Conservation (phyloP, 2,888 invertebrate genomes). For the Limenitis arthemis region DNA sequence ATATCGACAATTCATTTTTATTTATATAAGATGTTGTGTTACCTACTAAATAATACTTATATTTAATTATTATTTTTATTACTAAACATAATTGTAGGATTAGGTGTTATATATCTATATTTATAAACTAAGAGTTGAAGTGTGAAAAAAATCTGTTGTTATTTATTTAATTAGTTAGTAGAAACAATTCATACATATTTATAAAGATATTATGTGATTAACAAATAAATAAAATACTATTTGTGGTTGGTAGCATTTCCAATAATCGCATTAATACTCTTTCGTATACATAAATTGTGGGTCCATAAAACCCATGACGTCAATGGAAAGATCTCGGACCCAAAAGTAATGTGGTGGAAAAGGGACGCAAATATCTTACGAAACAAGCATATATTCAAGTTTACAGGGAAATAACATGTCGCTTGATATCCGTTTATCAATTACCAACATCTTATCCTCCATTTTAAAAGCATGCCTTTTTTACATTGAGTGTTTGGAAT, state of each 20-base stretch:
- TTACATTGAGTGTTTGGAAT: too few species aligned
- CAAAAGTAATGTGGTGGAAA: constrained; percentile 14
- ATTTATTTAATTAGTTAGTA: too few species aligned
- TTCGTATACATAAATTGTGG: constrained; percentile 5
- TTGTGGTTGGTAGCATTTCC: background rate
- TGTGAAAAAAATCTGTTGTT: too few species aligned
- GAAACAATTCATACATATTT: too few species aligned
- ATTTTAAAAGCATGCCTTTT: background rate
- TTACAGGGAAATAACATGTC: constrained; percentile 8
- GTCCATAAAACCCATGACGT: constrained; percentile 37
- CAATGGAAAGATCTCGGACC: constrained; percentile 20
- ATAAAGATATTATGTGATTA: background rate
- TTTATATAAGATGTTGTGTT: too few species aligned
- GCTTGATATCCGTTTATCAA: background rate
- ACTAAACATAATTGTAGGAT: too few species aligned
- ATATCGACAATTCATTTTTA: too few species aligned
- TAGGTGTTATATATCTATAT: too few species aligned
- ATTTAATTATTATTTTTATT: too few species aligned
- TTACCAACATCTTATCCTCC: background rate
- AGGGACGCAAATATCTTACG: constrained; percentile 4
- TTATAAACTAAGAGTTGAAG: too few species aligned
- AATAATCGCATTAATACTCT: background rate
- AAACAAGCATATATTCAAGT: constrained; percentile 2
- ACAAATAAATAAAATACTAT: background rate
- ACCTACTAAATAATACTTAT: too few species aligned